These are phyloP conservation scores for Leptinotarsa undecemlineata DNA, from an alignment of 1,140 invertebrate genomes.

Conservation along the genomic window DNA sequence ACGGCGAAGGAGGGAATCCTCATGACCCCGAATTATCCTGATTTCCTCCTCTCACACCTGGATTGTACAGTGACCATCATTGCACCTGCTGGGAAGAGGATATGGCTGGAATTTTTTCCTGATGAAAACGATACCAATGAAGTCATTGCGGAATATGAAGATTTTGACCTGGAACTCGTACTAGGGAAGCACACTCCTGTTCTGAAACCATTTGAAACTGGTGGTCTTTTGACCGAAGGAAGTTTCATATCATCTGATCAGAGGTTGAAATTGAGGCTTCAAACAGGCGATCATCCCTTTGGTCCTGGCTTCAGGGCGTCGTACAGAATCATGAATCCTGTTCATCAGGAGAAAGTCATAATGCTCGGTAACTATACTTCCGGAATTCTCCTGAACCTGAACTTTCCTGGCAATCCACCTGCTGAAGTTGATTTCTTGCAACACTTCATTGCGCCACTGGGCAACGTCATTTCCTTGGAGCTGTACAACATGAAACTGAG, in stretches of 20 bases:
- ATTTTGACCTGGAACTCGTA: constrained; percentile 61
- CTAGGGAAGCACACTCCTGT: constrained; percentile 56
- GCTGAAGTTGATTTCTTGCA: constrained; percentile 59
- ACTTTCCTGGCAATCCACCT: constrained; percentile 61
- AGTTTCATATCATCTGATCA: constrained; percentile 64
- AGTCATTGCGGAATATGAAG: constrained; percentile 35
- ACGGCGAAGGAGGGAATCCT: constrained; percentile 64
- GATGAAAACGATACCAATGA: constrained; percentile 44
- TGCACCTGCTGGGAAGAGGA: constrained; percentile 64
- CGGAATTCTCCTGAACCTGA: constrained; percentile 59
- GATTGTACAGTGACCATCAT: constrained; percentile 69
- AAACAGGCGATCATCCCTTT: constrained; percentile 61
- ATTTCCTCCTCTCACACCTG: constrained; percentile 67
- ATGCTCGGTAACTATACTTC: constrained; percentile 49
- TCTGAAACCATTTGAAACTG: constrained; percentile 60
- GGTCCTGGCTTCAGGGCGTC: constrained; percentile 65
- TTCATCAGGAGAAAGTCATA: constrained; percentile 51
- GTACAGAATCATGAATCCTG: constrained; percentile 59
- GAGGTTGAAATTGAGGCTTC: constrained; percentile 60
- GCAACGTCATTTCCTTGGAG: constrained; percentile 62
- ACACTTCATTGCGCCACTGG: constrained; percentile 62
- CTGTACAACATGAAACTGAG: constrained; percentile 56
- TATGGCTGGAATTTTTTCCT: constrained; percentile 64
- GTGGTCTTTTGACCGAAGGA: constrained; percentile 60
- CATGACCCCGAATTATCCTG: constrained; percentile 69